phyloP scores from a whole-genome alignment of 1,140 invertebrate genomes.

The Adoxophyes honmai region DNA sequence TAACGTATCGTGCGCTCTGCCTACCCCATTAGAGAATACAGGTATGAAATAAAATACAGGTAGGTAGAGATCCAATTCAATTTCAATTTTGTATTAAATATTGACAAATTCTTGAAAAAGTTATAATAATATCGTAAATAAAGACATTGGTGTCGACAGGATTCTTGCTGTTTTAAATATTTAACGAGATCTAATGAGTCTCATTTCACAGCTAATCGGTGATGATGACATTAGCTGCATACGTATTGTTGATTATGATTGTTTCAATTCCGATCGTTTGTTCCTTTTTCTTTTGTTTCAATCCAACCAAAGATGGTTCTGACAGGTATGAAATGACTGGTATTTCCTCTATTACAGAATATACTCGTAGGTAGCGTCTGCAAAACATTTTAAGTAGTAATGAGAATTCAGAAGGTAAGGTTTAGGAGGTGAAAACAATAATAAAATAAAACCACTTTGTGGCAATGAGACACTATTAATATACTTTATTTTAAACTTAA shows the following conservation, averaged over 20 bases:
- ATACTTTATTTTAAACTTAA: no score
- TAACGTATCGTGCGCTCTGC: no score
- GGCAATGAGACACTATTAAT: no score
- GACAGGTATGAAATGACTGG: conserved; percentile 36
- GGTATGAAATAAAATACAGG: no score
- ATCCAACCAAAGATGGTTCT: conserved; percentile 22
- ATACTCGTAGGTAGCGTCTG: conserved; percentile 31
- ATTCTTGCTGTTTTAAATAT: conserved; percentile 62
- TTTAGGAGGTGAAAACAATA: no score
- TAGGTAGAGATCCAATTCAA: no score
- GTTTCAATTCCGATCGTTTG: conserved; percentile 23
- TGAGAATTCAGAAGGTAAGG: background rate
- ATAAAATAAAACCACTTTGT: no score
- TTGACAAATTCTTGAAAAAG: background rate
- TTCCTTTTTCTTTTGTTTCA: conserved; percentile 30
- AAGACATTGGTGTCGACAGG: conserved; percentile 30
- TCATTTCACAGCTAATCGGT: conserved; percentile 58
- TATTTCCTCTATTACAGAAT: conserved; percentile 29
- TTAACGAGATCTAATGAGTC: conserved; percentile 67
- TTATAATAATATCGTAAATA: conserved; percentile 23
- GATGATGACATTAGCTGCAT: conserved; percentile 61
- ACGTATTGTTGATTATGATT: conserved; percentile 66
- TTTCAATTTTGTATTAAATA: no score
- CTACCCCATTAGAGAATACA: no score
- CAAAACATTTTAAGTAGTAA: conserved; percentile 22